Evolutionary conservation across 2,888 invertebrate genomes (phyloP).

Genomic region (Epinotia nisella): DNA sequence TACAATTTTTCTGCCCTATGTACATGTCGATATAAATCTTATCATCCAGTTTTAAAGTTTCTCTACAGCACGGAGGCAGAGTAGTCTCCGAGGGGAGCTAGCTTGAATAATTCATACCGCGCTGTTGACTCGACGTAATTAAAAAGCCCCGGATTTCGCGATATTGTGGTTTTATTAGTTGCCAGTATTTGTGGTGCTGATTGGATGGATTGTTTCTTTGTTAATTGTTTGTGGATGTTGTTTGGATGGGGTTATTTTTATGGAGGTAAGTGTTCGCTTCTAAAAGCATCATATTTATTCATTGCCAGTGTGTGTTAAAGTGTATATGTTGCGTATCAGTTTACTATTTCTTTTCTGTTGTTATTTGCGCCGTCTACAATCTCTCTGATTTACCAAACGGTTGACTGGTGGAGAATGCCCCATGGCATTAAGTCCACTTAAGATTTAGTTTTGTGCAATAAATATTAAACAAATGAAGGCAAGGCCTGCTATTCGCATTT

Average conservation of each 20-base stretch:
- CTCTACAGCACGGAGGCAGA: not conserved
- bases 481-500: not conserved
- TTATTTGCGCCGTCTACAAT: too few species aligned
- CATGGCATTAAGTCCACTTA: too few species aligned
- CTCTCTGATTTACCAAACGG: too few species aligned
- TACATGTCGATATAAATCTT: too few species aligned
- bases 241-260: constrained; percentile 1
- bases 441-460: too few species aligned
- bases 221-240: constrained; percentile 21
- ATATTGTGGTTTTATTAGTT: constrained; percentile 38
- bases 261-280: not conserved
- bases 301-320: too few species aligned
- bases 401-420: too few species aligned
- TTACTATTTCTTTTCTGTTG: too few species aligned
- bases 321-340: too few species aligned
- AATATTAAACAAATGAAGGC: not conserved
- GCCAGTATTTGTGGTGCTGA: constrained; percentile 34
- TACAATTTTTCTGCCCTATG: too few species aligned
- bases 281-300: not conserved
- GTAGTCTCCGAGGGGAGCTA: constrained; percentile 32
- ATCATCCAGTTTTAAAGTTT: constrained; percentile 11
- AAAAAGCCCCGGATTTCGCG: constrained; percentile 63
- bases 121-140: constrained; percentile 76
- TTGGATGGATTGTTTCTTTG: constrained; percentile 39
- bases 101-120: constrained; percentile 71